Evolutionary conservation across 2,113 vertebrate genomes (phyloP), one percentile per base, ranked within the genome.

Genomic region (Hoplias malabaricus): DNA sequence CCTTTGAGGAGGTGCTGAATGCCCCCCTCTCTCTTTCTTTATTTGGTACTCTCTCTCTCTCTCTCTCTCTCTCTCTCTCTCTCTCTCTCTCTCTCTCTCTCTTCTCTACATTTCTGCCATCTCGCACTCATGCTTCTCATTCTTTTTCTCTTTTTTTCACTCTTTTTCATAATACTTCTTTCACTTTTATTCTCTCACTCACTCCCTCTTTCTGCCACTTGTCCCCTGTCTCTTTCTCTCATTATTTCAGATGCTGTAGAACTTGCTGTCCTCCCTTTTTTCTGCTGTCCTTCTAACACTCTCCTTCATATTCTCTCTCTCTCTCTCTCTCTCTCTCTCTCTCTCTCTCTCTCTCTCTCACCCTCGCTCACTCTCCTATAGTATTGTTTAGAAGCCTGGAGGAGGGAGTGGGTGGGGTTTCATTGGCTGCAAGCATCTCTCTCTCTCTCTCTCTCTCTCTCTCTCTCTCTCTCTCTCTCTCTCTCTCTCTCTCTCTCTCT

Each of bases 141-240:
- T 72, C 76, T 84, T 75, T 80, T 77, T 66, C 66, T 75, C 68
- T 73, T 74, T 73, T 50, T 71, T 56, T 78, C 81, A 67, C 79
- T 66, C 71, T 65, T 57, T 76, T 75, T 50, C 66, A 71, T 75
- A 65, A 69, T 69, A 69, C 67, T 80, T 70, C 77, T 56, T 69
- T 21, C 66, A 57, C 75, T 42, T 85, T 73, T 66, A 23, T 80
- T 76, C 71, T 25, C 75, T 80, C 85, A 69, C 82, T 72, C 77
- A 33, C 81, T 79, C 80, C 73, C 85, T 84, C 88, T 57, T 78
- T 78, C 80, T 77, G 84, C 84, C 87, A 87, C 89, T 86, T 88
- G 88, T 85, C 90, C 89, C 88, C 87, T 89, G 86, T 87, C 88
- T 87, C 90, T 86, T 89, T 83, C 87, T 89, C 43, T 46, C 43